These are phyloP conservation scores for Polylopha cassiicola DNA, from an alignment of 2,888 invertebrate species.

Conservation along the genomic window DNA sequence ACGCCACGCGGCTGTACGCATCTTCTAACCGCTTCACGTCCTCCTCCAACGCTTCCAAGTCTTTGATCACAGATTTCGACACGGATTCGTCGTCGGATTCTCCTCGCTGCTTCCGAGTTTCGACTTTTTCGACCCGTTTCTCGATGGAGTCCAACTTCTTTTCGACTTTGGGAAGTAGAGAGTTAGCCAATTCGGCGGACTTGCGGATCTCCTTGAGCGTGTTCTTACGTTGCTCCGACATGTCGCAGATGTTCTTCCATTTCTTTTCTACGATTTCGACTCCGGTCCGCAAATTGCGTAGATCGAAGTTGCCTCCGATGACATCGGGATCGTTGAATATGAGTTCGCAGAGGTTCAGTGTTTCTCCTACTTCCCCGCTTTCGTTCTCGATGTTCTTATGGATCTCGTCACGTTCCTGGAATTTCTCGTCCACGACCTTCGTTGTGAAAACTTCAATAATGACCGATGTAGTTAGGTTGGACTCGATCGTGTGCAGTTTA, in stretches of 20 bases:
- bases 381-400: slow-evolving; percentile 86
- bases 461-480: slow-evolving; percentile 81
- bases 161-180: slow-evolving; percentile 81
- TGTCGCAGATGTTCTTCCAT: slow-evolving; percentile 86
- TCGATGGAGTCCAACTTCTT: slow-evolving; percentile 78
- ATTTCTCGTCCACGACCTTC: slow-evolving; percentile 80
- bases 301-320: slow-evolving; percentile 83
- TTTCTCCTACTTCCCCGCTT: slow-evolving; percentile 86
- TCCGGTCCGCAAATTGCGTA: slow-evolving; percentile 80
- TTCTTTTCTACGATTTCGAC: slow-evolving; percentile 85
- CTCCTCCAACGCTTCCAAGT: slow-evolving; percentile 78
- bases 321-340: slow-evolving; percentile 85
- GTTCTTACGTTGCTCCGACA: slow-evolving; percentile 80
- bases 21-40: slow-evolving; percentile 82
- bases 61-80: slow-evolving; percentile 74
- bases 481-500: slow-evolving; percentile 85
- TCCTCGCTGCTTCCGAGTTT: slow-evolving; percentile 60
- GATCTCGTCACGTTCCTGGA: slow-evolving; percentile 83
- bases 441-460: slow-evolving; percentile 81
- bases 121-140: slow-evolving; percentile 73
- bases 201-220: slow-evolving; percentile 71
- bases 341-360: slow-evolving; percentile 87
- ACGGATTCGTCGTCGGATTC: slow-evolving; percentile 74
- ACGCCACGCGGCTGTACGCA: slow-evolving; percentile 82
- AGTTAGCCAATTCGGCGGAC: slow-evolving; percentile 79